Percentiles rank a stretch among this genome's conserved stretches.
Evolutionary conservation across 2,888 invertebrate species (phyloP).

Genomic region (Drosophila dives): DNA sequence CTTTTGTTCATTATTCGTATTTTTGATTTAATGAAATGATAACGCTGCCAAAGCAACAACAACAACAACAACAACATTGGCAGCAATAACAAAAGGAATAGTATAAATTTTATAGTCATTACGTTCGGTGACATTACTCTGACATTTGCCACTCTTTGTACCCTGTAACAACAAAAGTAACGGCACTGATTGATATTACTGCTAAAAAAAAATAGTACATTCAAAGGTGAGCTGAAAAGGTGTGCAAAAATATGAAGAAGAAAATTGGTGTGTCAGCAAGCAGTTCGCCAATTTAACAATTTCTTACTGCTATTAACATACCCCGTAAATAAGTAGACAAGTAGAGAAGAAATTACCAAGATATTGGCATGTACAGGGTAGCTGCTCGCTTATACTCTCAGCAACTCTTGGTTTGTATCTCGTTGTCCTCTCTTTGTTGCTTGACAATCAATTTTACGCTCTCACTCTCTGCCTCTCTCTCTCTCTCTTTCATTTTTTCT

Average conservation of each 20-base stretch:
- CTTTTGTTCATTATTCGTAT: constrained; percentile 53
- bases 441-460: constrained; percentile 68
- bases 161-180: neutral
- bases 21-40: constrained; percentile 77
- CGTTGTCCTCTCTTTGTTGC: constrained; percentile 6
- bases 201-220: neutral
- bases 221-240: neutral
- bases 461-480: neutral
- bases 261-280: neutral
- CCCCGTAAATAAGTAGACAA: neutral
- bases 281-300: neutral
- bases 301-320: fast-evolving
- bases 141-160: constrained; percentile 33
- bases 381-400: neutral
- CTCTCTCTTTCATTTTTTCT: neutral
- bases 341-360: neutral
- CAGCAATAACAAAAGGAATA: constrained; percentile 25
- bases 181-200: neutral
- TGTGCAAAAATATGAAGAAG: neutral
- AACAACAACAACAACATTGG: constrained; percentile 4
- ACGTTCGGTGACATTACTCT: constrained; percentile 50
- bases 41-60: constrained; percentile 37
- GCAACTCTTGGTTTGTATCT: neutral
- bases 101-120: constrained; percentile 68
- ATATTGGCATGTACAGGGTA: neutral